Evolutionary conservation across 2,888 invertebrate species (phyloP), one percentile per base, ranked within the genome.

Genomic region (Cataglyphis rosenhaueri): DNA sequence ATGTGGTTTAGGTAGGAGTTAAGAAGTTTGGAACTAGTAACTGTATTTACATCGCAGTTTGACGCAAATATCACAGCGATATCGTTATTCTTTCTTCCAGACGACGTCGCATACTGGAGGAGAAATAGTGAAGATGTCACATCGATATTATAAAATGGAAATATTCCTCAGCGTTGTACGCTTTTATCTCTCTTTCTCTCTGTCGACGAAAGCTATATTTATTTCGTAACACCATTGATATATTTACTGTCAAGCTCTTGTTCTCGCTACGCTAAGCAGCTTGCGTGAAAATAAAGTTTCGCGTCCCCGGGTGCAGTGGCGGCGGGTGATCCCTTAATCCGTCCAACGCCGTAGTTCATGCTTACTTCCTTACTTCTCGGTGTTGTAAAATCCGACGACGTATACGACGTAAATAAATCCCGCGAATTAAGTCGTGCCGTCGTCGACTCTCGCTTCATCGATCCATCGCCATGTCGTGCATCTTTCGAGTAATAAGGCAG

Each of bases 401-500:
- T 79, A 59, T 79, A 70, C 70, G 78, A 61, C 78, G 59, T 44
- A 61, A 79, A 79, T 79, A 79, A 79, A 79, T 79, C 78, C 78
- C 70, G 21, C 78, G 70, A 79, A 79, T 79, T 79, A 79, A 79
- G 78, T 79, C 41, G 68, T 25, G 41, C 57, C 57, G 76, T 48
- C 48, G 66, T 55, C 68, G 68, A 78, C 78, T 78, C 59, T 44
- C 59, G 66, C 76, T 57, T 4, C 44, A 44, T 44, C 41, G 75
- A 41, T 52, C 21, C 48, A 66, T 35, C 35, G 12, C 61, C 6
- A 18, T 41, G 76, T 18, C 65, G 75, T 12, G 52, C 70, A 79
- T 78, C 41, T 70, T 8, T 29, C 78, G 59, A 55, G 85, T 84
- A 90, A 89, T 87, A 90, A 87, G 89, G 71, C 83, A 82, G 86